A percentile compares a stretch with the other conserved stretches of the same genome.
phyloP scores from a whole-genome alignment of 2,797 vertebrate species.

The Spinibarbus caldwelli region DNA sequence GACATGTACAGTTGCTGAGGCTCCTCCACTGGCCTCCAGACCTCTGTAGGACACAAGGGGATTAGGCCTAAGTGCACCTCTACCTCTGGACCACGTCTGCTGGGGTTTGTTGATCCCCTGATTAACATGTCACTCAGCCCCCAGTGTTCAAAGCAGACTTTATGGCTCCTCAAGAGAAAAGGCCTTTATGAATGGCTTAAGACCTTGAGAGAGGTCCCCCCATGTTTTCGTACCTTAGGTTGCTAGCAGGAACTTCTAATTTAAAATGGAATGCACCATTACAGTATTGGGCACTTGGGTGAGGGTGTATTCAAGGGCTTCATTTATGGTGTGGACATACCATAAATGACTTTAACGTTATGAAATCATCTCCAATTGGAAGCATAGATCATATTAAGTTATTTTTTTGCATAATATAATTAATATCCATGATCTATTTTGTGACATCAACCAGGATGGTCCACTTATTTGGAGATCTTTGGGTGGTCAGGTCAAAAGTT shows the following conservation, averaged over 20 bases:
- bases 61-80: conserved; percentile 77
- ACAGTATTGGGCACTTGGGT: neutral
- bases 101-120: conserved; percentile 74
- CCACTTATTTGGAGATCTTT: neutral
- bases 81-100: conserved; percentile 73
- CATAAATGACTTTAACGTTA: neutral
- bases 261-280: conserved; percentile 36
- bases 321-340: neutral
- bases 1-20: conserved; percentile 32
- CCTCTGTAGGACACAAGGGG: conserved; percentile 65
- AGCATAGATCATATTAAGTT: neutral
- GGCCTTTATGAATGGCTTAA: conserved; percentile 66
- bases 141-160: conserved; percentile 68
- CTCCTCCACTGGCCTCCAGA: conserved; percentile 23
- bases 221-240: conserved; percentile 63
- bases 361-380: neutral
- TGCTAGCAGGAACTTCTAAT: conserved; percentile 53
- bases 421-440: neutral
- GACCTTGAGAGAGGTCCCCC: conserved; percentile 49
- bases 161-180: conserved; percentile 69
- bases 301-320: neutral
- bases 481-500: neutral
- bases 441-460: neutral
- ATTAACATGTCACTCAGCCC: conserved; percentile 82
- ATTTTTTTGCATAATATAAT: neutral